Percentiles rank a stretch among this genome's conserved stretches.
Conservation (phyloP, 2,888 invertebrate species). For the Nomada hirtipes region DNA sequence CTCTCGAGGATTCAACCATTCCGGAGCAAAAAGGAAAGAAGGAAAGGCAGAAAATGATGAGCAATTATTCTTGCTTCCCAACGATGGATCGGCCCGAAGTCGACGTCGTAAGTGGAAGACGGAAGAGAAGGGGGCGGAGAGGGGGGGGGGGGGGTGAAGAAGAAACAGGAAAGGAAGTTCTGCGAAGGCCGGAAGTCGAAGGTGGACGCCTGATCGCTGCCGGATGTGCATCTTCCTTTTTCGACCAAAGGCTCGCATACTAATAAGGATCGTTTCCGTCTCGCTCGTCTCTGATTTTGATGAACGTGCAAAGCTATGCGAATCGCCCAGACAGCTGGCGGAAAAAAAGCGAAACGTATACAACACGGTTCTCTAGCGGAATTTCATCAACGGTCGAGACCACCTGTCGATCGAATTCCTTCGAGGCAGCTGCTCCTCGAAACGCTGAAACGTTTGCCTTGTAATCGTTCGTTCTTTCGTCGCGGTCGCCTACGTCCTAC, state of each 20-base stretch:
- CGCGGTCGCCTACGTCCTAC: background rate
- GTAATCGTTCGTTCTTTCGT: slow-evolving; percentile 1
- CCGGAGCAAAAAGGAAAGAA: too few relatives aligned
- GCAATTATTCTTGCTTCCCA: slow-evolving; percentile 17
- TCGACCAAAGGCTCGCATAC: slow-evolving; percentile 78
- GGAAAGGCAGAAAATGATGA: too few relatives aligned
- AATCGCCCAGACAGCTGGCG: slow-evolving; percentile 9
- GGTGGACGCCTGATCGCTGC: slow-evolving; percentile 80
- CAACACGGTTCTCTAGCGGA: slow-evolving; percentile 14
- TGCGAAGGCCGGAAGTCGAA: slow-evolving; percentile 81
- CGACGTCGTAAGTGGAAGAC: slow-evolving; percentile 60
- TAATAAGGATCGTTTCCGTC: slow-evolving; percentile 67
- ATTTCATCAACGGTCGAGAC: slow-evolving; percentile 39
- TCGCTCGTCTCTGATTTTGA: slow-evolving; percentile 55
- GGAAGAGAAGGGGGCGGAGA: slow-evolving; percentile 61
- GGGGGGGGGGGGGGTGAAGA: slow-evolving; percentile 33
- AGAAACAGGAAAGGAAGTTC: slow-evolving; percentile 71
- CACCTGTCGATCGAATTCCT: slow-evolving; percentile 57
- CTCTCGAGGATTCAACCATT: too few relatives aligned
- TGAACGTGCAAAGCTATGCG: slow-evolving; percentile 56
- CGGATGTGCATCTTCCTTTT: slow-evolving; percentile 84
- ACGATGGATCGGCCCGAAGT: slow-evolving; percentile 42
- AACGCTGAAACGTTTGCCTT: slow-evolving; percentile 29
- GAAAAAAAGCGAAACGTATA: background rate
- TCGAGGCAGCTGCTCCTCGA: slow-evolving; percentile 35